Base-by-base conservation (phyloP, 2,113 vertebrate species). In the Burhinus bistriatus region DNA sequence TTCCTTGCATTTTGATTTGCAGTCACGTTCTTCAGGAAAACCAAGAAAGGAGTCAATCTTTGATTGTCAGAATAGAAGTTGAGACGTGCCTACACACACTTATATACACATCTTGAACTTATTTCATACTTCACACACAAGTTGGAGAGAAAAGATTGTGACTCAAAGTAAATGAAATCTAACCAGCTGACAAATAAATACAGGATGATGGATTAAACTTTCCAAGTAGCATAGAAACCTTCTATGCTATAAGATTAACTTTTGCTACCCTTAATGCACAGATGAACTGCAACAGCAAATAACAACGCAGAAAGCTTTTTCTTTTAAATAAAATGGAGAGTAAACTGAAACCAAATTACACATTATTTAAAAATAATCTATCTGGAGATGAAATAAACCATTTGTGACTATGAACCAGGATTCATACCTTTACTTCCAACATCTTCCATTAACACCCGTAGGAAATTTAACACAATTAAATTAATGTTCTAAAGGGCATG, bases 171-270 rank as follows among this genome's bases (percentile, higher is more conserved):
- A 93, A 70, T 12, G 70, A 91, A 95, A 91, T 29, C 73, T 68
- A 93, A 96, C 95, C 86, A 96, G 83, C 90, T 89, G 82, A 94
- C 82, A 95, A 96, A 97, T 86, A 97, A 95, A 93, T 80, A 89
- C 45, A 65, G 78, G 30, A 12, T 78, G 80, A 84, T 87, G 77
- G 89, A 95, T 91, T 75, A 71, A 90, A 9, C 44, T 93, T 71
- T 42, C 83, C 76, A 59, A 90, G 89, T 49, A 95, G 90, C 72
- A 59, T 12, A 36, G 58, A 78, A 62, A 55, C 69, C 42, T 85
- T 78, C 82, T 25, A 9, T 23, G 55, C 38, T 22, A 1, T 15
- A 59, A 89, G 44, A 85, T 69, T 68, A 71, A 87, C n/a, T 87
- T 90, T 57, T 83, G 83, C 42, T 84, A 47, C 80, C 83, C 45